A percentile compares a stretch with the other conserved stretches of the same genome.
phyloP scores from a whole-genome alignment of 2,888 invertebrate genomes.

The Peribatodes rhomboidaria region DNA sequence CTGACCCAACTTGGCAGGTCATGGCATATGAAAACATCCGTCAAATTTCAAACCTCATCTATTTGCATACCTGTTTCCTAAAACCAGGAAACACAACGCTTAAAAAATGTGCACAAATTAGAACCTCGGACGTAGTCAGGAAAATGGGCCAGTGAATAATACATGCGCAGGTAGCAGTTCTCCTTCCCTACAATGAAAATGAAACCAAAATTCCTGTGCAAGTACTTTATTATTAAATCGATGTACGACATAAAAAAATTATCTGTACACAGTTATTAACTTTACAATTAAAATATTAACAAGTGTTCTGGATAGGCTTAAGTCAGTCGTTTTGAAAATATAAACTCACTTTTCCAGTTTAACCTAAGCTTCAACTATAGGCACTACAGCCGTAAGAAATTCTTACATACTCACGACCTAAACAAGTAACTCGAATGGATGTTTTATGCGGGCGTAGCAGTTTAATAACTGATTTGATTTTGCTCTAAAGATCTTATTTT shows the following conservation, averaged over 20 bases:
- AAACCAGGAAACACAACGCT: slow-evolving; percentile 1
- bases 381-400: slow-evolving; percentile 35
- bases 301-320: slow-evolving; percentile 61
- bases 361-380: slow-evolving; percentile 38
- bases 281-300: slow-evolving; percentile 61
- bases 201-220: slow-evolving; percentile 56
- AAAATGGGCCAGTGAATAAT: slow-evolving; percentile 16
- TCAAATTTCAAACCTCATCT: not conserved
- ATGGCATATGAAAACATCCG: not conserved
- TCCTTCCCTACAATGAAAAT: slow-evolving; percentile 36
- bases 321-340: slow-evolving; percentile 65
- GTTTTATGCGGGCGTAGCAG: slow-evolving; percentile 14
- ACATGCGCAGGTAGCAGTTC: slow-evolving; percentile 1
- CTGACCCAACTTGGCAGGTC: too few relatives aligned
- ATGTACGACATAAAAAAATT: slow-evolving; percentile 78
- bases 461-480: not conserved
- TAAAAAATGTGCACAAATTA: slow-evolving; percentile 9
- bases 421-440: slow-evolving; percentile 9
- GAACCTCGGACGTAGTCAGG: not conserved
- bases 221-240: slow-evolving; percentile 76
- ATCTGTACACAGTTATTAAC: slow-evolving; percentile 69
- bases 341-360: slow-evolving; percentile 44
- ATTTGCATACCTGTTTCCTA: not conserved
- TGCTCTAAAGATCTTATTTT: too few relatives aligned
- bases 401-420: slow-evolving; percentile 19